phyloP scores from a whole-genome alignment of 1,140 invertebrate genomes.

The Aphaenogaster ashmeadi region DNA sequence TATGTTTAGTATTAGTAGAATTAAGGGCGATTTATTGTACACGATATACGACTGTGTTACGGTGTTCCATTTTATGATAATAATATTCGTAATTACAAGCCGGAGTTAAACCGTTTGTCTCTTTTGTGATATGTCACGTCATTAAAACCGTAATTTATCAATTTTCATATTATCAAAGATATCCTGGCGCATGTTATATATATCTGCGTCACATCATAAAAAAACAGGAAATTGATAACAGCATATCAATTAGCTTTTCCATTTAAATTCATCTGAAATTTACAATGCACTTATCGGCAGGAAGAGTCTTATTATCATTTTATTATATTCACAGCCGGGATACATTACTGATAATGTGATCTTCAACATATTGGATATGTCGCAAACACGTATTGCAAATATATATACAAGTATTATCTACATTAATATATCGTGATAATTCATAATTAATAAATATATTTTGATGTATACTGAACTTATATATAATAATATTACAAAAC shows the following conservation, averaged over 20 bases:
- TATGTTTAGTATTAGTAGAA: slow-evolving; percentile 1
- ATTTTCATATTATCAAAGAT: background rate
- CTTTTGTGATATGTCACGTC: background rate
- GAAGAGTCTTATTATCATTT: background rate
- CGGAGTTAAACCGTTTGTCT: slow-evolving; percentile 6
- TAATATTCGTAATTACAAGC: background rate
- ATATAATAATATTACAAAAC: background rate
- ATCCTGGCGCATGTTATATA: background rate
- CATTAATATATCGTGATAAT: background rate
- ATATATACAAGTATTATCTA: background rate
- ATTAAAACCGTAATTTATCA: slow-evolving; percentile 15
- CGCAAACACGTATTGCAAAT: background rate
- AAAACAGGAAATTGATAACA: slow-evolving; percentile 13
- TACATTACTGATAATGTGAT: background rate
- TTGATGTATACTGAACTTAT: background rate
- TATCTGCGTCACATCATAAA: background rate
- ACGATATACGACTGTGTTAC: background rate
- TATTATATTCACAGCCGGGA: background rate
- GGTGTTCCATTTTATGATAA: background rate
- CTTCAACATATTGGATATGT: background rate
- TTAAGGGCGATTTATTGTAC: slow-evolving; percentile 5
- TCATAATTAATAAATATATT: background rate
- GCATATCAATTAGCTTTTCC: slow-evolving; percentile 5
- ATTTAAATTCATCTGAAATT: slow-evolving; percentile 9
- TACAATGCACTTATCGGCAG: background rate